A percentile compares a stretch with the other conserved stretches of the same genome.
These are phyloP conservation scores for Ooceraea biroi DNA, from an alignment of 1,140 invertebrate genomes.

Conservation along the genomic window DNA sequence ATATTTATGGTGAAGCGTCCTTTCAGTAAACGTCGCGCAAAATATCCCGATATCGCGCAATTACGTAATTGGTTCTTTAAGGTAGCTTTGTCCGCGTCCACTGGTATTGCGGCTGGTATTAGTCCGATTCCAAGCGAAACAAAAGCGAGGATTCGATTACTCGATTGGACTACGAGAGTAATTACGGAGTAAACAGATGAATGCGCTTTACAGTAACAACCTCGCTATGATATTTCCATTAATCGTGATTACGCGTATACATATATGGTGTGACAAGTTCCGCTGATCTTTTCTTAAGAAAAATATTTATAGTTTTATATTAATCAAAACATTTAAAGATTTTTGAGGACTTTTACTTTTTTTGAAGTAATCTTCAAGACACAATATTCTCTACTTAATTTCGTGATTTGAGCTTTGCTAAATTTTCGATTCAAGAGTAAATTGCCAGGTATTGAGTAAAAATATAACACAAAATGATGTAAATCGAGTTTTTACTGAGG, in stretches of 20 bases:
- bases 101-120: not conserved
- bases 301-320: constrained; percentile 16
- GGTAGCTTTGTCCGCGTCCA: constrained; percentile 30
- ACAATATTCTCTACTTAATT: not conserved
- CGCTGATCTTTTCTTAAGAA: not conserved
- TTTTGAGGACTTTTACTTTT: not conserved
- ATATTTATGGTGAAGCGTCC: constrained; percentile 15
- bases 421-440: not conserved
- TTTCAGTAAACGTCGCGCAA: not conserved
- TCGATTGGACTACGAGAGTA: constrained; percentile 56
- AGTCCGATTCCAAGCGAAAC: not conserved
- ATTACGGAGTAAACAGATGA: constrained; percentile 60
- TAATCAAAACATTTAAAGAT: no score
- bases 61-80: constrained; percentile 50
- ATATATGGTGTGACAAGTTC: no score
- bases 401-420: not conserved
- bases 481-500: no score
- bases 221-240: constrained; percentile 26
- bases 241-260: not conserved
- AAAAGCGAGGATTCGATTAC: constrained; percentile 64
- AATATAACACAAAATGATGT: no score
- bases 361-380: not conserved
- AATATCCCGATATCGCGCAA: constrained; percentile 30
- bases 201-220: constrained; percentile 60
- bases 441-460: not conserved